These are phyloP conservation scores for Heteromurus nitidus DNA, from an alignment of 2,888 invertebrate genomes.

Conservation along the genomic window DNA sequence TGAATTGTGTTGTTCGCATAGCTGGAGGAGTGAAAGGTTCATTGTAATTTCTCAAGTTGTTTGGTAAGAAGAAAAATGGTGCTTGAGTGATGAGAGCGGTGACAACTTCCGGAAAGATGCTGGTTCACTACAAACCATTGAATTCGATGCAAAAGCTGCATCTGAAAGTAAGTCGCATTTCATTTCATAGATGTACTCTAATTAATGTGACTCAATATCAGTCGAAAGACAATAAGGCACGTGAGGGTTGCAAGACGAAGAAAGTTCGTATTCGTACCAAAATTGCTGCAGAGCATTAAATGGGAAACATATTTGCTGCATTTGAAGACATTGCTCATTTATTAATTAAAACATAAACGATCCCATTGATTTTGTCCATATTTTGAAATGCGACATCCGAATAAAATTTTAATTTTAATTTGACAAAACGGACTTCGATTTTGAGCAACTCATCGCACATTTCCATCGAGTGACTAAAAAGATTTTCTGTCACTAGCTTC, in stretches of 20 bases:
- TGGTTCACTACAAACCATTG: slow-evolving; percentile 6
- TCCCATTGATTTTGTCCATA: no score
- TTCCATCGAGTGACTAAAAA: no score
- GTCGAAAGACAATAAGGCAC: neutral
- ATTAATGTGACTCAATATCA: neutral
- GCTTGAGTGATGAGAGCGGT: neutral
- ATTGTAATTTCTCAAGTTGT: neutral
- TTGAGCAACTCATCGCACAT: no score
- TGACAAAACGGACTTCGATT: no score
- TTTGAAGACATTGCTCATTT: neutral
- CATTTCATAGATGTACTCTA: neutral
- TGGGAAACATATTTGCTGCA: neutral
- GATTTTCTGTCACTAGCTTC: no score
- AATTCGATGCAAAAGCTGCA: neutral
- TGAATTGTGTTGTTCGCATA: neutral
- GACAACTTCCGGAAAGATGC: neutral
- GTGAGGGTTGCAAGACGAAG: neutral
- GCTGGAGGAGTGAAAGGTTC: neutral
- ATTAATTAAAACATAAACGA: no score
- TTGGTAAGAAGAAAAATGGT: neutral
- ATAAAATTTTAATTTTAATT: no score
- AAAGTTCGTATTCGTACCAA: neutral
- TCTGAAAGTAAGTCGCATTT: slow-evolving; percentile 5
- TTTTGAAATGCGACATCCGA: no score
- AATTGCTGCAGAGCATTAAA: neutral